Conservation (phyloP, 2,797 vertebrate species). For the Ptychobarbus kaznakovi region DNA sequence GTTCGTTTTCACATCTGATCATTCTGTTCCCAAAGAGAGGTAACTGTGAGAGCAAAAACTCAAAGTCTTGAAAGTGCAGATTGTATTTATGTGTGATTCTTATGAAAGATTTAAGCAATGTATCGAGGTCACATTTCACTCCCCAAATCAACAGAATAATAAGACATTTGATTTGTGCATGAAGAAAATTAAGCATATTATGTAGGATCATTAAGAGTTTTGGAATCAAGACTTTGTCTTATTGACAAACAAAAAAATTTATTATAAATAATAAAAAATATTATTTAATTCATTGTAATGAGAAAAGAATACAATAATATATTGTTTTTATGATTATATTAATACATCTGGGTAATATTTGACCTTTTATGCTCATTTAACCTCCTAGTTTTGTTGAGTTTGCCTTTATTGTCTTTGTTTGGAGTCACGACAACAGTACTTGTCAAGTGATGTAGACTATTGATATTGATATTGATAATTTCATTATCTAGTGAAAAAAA, state of each 20-base stretch:
- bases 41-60: conserved; percentile 4
- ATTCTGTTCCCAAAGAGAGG: conserved; percentile 7
- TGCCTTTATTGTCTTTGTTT: not conserved
- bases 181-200: not conserved
- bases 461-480: too few species aligned
- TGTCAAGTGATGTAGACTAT: not conserved
- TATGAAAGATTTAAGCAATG: not conserved
- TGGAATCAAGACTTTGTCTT: not conserved
- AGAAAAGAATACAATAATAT: not conserved
- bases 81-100: conserved; percentile 4
- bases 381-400: not conserved
- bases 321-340: too few species aligned
- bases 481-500: too few species aligned
- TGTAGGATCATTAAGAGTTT: not conserved
- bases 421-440: not conserved
- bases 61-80: not conserved
- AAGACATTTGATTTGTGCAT: not conserved
- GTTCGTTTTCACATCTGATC: not conserved
- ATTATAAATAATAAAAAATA: too few species aligned
- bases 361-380: not conserved
- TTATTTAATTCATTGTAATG: not conserved
- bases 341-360: not conserved
- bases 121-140: not conserved
- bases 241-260: too few species aligned
- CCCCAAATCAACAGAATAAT: not conserved